Base-by-base conservation (phyloP, 64 coral and sea anemone genomes). In the Stichodactyla helianthus region DNA sequence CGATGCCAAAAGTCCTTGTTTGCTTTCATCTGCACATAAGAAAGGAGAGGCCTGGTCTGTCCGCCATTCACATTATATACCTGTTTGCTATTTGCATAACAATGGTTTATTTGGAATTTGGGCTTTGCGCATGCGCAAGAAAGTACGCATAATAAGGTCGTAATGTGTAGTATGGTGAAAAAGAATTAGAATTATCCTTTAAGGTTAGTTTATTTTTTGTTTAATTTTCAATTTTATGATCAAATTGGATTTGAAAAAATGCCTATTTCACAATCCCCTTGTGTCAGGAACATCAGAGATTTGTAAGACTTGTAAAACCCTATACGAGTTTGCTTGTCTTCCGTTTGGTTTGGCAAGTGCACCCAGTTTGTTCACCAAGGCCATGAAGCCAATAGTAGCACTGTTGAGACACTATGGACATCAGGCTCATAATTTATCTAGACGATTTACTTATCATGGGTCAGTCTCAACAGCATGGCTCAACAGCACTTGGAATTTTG, bases 211-310 rank as follows among this genome's bases (percentile, higher is more conserved):
- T 35, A 35, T 2, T 35, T 35, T 2, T 35, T 35, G 31, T 35
- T 35, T 35, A 35, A 35, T 35, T 35, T 35, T 35, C 31, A 35
- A 35, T 35, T 35, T 2, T 35, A 0, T 35, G 31, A 59, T 51
- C 9, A 85, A 85, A 78, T 31, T 91, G 14, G 71, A n/a, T 85
- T 20, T 54, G 85, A 51, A 91, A 91, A 50, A 68, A 91, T 52
- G 89, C 89, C 1, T 91, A 91, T 20, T 58, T 91, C 20, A 31
- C 81, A 14, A 20, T 90, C 26, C 80, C 82, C 0, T 59, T 90
- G 13, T 55, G 44, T 1, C 68, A 19, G 18, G 25, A 74, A 20
- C 25, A 19, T 20, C 68, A 74, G 25, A 74, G 19, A 16, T 74
- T 74, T 27, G 18, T 74, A 6, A 19, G 68, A 19, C 17, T 74